Evolutionary conservation across 2,797 vertebrate genomes (phyloP).

Genomic region (Cygnus olor): DNA sequence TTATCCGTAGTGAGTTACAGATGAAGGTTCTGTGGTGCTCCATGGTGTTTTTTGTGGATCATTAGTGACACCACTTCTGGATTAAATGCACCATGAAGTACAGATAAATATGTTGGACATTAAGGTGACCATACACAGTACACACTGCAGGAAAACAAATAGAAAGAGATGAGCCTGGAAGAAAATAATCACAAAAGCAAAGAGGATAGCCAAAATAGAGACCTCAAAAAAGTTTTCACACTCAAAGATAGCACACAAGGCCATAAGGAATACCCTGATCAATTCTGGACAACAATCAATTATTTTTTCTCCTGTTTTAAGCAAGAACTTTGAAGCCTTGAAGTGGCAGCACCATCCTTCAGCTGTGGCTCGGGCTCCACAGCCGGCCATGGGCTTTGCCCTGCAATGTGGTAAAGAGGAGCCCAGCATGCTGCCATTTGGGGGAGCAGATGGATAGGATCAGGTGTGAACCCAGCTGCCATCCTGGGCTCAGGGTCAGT

Average conservation of each 20-base stretch:
- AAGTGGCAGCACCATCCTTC: background rate
- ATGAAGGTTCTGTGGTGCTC: background rate
- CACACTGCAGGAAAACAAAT: background rate
- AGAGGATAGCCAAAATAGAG: background rate
- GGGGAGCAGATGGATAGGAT: background rate
- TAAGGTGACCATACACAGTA: background rate
- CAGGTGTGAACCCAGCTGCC: rapidly evolving
- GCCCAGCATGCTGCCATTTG: rapidly evolving
- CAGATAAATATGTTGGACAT: background rate
- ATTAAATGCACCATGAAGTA: background rate
- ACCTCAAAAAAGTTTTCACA: background rate
- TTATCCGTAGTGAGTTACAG: background rate
- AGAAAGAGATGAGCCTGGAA: background rate
- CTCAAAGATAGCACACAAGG: rapidly evolving
- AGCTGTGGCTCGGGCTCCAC: rapidly evolving
- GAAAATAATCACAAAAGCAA: background rate
- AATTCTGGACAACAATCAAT: rapidly evolving
- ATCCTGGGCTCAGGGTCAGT: rapidly evolving
- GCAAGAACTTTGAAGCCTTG: background rate
- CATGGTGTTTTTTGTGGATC: background rate
- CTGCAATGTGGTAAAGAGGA: rapidly evolving
- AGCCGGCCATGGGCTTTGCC: rapidly evolving
- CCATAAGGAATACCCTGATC: background rate
- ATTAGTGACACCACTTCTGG: background rate
- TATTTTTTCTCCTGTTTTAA: background rate